These are phyloP conservation scores for Paradoxurus hermaphroditus DNA, from an alignment of 2,113 vertebrate species.

Conservation along the genomic window DNA sequence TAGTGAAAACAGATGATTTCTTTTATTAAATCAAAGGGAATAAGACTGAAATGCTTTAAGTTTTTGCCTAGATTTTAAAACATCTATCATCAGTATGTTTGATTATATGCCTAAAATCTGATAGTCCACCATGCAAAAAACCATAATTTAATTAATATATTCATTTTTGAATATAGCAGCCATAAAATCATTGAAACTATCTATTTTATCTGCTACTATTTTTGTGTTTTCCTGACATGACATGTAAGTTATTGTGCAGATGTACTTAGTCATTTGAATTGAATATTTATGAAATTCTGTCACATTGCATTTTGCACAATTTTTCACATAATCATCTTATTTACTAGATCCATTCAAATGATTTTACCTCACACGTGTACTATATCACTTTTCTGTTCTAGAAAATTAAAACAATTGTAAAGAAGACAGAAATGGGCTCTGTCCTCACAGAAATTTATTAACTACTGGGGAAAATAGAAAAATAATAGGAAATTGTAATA, in stretches of 20 bases:
- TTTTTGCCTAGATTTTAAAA: conserved; percentile 42
- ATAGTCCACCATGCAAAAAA: neutral
- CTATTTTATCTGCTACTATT: neutral
- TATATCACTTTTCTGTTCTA: neutral
- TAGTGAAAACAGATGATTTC: conserved; percentile 46
- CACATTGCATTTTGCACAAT: neutral
- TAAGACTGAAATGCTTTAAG: neutral
- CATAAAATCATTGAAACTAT: neutral
- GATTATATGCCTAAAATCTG: neutral
- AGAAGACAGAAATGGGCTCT: neutral
- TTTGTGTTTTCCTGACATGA: neutral
- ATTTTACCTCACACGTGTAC: neutral
- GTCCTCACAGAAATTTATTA: neutral
- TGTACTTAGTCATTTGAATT: neutral
- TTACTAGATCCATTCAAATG: neutral
- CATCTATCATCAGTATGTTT: neutral
- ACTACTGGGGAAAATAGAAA: neutral
- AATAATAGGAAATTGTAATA: neutral
- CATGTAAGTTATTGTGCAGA: neutral
- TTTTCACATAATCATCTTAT: neutral
- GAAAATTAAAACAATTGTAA: neutral
- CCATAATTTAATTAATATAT: neutral
- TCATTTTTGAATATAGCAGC: neutral
- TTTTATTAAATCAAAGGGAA: neutral
- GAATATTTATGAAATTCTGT: neutral